Evolutionary conservation across 2,797 vertebrate genomes (phyloP).

Genomic region (Poecilia picta): DNA sequence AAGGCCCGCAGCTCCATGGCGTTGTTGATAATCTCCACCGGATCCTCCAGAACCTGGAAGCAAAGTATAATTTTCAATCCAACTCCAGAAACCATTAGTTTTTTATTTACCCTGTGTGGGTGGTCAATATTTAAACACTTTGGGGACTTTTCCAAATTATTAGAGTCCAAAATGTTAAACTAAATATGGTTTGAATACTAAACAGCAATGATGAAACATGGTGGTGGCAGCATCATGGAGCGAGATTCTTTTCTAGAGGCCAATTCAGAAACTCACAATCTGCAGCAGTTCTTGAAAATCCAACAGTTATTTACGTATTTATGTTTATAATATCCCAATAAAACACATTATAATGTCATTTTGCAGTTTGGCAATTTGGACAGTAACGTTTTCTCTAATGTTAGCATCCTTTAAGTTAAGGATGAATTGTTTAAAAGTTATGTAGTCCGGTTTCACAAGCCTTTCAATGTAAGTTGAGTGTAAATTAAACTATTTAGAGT

Average conservation of each 20-base stretch:
- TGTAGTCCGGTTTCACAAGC: not conserved
- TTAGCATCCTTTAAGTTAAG: not conserved
- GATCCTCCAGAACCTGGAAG: constrained; percentile 92
- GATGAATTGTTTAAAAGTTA: not conserved
- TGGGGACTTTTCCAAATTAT: not conserved
- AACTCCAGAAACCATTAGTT: not conserved
- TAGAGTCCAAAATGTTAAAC: not conserved
- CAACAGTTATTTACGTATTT: not conserved
- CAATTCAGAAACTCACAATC: not conserved
- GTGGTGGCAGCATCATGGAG: not conserved
- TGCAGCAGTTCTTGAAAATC: not conserved
- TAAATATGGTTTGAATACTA: not conserved
- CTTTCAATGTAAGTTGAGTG: not conserved
- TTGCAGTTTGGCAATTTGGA: no score
- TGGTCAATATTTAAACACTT: no score
- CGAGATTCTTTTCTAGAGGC: not conserved
- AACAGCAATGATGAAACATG: not conserved
- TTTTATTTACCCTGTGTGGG: no score
- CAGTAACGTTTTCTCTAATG: not conserved
- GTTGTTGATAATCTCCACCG: constrained; percentile 92
- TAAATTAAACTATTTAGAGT: not conserved
- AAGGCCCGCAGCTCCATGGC: constrained; percentile 93
- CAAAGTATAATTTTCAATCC: not conserved
- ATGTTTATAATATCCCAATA: not conserved
- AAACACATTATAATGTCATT: not conserved